These are phyloP conservation scores for Prolemur simus DNA, from an alignment of 2,113 vertebrate species.

Conservation along the genomic window DNA sequence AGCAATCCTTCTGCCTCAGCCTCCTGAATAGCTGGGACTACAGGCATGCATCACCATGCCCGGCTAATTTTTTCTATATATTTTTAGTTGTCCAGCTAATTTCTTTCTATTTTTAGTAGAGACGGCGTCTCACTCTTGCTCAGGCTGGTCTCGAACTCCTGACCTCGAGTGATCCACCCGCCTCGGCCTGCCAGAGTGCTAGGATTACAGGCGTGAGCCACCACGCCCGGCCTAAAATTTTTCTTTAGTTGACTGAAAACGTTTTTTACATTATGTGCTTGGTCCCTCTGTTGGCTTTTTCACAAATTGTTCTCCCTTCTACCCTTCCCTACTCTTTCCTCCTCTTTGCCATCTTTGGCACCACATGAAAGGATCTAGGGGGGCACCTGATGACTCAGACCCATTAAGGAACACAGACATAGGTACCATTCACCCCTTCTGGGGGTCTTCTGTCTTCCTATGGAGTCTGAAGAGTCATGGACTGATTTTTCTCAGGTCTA, in stretches of 20 bases:
- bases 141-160: too few species aligned
- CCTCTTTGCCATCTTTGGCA: not conserved
- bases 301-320: not conserved
- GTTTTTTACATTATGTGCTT: not conserved
- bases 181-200: too few species aligned
- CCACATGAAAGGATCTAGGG: not conserved
- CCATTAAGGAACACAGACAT: not conserved
- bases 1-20: too few species aligned
- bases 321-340: not conserved
- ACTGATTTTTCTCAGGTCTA: not conserved
- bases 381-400: not conserved
- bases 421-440: not conserved
- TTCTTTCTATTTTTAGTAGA: too few species aligned
- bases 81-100: too few species aligned
- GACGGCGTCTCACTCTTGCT: too few species aligned
- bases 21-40: too few species aligned
- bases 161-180: too few species aligned
- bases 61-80: too few species aligned
- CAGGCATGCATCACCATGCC: too few species aligned
- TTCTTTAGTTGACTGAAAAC: not conserved
- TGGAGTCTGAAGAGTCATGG: not conserved
- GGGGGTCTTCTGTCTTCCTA: not conserved
- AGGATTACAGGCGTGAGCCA: too few species aligned
- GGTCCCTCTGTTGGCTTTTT: not conserved
- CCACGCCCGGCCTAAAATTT: too few species aligned